Conservation (phyloP, 2,888 invertebrate genomes). For the Phyto melanocephala region DNA sequence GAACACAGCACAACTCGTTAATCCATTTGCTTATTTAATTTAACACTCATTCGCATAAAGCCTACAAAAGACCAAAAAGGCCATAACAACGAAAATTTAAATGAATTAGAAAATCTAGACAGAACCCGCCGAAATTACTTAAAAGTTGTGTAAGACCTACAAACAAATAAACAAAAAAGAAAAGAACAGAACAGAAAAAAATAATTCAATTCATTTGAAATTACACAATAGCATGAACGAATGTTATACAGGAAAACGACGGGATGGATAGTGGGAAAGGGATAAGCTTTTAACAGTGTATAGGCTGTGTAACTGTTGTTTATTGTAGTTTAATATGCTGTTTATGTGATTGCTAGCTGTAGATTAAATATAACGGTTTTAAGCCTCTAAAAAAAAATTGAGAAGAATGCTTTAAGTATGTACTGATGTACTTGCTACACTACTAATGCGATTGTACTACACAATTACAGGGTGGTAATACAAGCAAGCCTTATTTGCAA, state of each 20-base stretch:
- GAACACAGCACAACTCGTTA: not conserved
- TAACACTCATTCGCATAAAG: not conserved
- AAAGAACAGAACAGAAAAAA: too few relatives aligned
- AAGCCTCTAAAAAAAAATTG: constrained; percentile 29
- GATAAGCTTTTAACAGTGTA: not conserved
- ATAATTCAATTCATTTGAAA: constrained; percentile 20
- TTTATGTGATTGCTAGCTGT: constrained; percentile 48
- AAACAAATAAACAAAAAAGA: too few relatives aligned
- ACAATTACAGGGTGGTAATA: not conserved
- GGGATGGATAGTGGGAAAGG: not conserved
- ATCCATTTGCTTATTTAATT: not conserved
- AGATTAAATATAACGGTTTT: constrained; percentile 8
- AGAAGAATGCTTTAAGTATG: constrained; percentile 2
- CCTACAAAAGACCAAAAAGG: not conserved
- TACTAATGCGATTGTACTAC: not conserved
- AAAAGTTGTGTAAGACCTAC: not conserved
- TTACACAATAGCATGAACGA: not conserved
- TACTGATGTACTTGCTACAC: not conserved
- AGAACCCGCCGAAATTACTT: not conserved
- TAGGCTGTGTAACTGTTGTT: constrained; percentile 49
- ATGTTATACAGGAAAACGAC: not conserved
- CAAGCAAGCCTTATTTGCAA: constrained; percentile 1
- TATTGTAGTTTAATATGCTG: constrained; percentile 55
- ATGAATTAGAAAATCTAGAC: not conserved
- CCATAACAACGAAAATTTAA: not conserved